Evolutionary conservation across 2,113 vertebrate genomes (phyloP).

Genomic region (Geococcyx californianus): DNA sequence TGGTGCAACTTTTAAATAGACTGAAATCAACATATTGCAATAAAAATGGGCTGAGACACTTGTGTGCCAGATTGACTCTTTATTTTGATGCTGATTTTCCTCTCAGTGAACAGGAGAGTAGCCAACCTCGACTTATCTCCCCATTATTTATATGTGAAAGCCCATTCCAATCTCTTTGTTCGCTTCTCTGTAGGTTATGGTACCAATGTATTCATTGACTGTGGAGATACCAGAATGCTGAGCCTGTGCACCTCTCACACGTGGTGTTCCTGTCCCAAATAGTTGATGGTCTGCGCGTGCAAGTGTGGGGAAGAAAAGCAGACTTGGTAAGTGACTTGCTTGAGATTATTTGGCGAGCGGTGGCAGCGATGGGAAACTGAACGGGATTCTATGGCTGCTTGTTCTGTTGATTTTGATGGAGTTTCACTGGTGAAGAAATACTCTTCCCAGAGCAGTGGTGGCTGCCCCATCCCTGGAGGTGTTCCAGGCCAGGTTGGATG

Average conservation of each 20-base stretch:
- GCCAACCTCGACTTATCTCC: neutral
- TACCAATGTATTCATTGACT: neutral
- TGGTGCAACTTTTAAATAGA: neutral
- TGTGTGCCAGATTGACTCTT: neutral
- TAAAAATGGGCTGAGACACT: neutral
- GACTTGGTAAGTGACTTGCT: neutral
- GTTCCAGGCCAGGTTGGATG: too few species aligned
- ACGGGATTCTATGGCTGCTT: neutral
- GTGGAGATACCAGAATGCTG: accelerated
- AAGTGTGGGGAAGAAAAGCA: accelerated
- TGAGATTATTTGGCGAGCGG: neutral
- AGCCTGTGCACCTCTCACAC: neutral
- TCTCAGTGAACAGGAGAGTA: neutral
- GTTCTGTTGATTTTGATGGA: neutral
- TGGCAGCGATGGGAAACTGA: neutral
- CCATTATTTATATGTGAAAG: neutral
- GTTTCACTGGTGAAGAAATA: neutral
- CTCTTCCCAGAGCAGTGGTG: neutral
- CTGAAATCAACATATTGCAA: neutral
- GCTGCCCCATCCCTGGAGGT: too few species aligned
- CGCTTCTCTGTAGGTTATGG: neutral
- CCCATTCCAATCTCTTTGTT: neutral
- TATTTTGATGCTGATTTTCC: neutral
- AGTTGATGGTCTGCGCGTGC: neutral
- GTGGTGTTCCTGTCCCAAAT: accelerated